phyloP scores from a whole-genome alignment of 2,113 vertebrate genomes.

The Scatophagus argus region DNA sequence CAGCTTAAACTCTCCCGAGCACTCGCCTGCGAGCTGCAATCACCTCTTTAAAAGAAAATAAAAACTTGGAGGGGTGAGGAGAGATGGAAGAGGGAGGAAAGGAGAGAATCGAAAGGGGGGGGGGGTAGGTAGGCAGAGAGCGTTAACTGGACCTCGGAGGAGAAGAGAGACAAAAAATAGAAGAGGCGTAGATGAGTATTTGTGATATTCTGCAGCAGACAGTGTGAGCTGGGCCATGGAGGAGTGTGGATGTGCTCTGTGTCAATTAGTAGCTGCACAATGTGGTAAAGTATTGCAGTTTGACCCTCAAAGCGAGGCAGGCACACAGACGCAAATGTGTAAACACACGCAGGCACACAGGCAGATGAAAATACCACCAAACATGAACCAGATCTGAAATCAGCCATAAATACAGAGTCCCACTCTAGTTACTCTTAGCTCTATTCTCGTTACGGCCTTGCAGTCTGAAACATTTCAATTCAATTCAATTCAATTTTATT shows the following conservation, averaged over 20 bases:
- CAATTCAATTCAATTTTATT: too few species aligned
- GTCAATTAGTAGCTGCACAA: slow-evolving; percentile 72
- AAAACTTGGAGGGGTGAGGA: slow-evolving; percentile 57
- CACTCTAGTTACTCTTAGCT: background rate
- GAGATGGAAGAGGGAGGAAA: slow-evolving; percentile 38
- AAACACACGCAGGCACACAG: slow-evolving; percentile 19
- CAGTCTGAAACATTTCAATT: too few species aligned
- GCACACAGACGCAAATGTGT: slow-evolving; percentile 22
- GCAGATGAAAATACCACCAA: background rate
- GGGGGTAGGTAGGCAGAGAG: background rate
- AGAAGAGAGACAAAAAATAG: slow-evolving; percentile 20
- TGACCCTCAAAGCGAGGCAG: slow-evolving; percentile 55
- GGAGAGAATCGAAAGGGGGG: slow-evolving; percentile 2
- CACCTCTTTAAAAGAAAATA: slow-evolving; percentile 76
- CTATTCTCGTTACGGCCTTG: background rate
- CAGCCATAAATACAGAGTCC: background rate
- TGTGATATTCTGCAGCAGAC: slow-evolving; percentile 65
- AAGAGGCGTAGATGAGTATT: slow-evolving; percentile 39
- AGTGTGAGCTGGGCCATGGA: slow-evolving; percentile 44
- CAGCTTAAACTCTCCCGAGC: slow-evolving; percentile 80
- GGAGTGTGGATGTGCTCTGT: slow-evolving; percentile 63
- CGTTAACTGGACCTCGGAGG: slow-evolving; percentile 68
- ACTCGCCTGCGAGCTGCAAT: slow-evolving; percentile 73
- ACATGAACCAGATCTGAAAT: slow-evolving; percentile 5
- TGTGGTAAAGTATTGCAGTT: slow-evolving; percentile 51